Evolutionary conservation across 2,797 vertebrate species (phyloP), one percentile per base, ranked within the genome.

Genomic region (Stomatorhinus walkeri): DNA sequence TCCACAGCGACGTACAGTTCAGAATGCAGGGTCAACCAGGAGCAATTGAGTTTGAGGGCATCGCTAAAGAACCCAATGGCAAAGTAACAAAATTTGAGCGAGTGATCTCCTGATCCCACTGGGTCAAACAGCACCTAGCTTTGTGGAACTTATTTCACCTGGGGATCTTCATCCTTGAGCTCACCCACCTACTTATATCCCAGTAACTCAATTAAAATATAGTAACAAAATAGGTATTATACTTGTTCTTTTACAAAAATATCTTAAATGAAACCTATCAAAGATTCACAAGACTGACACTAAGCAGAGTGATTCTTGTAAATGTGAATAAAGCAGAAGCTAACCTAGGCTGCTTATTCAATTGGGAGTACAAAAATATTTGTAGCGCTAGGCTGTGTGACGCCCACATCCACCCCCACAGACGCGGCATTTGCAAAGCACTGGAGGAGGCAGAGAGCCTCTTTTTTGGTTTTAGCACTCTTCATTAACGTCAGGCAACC

Each of bases 391-490:
- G 32, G 86, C 40, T 10, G 9, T 51, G 49, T 40, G 32, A 86
- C 88, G 43, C 88, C 88, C 88, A 59, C 84, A 76, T 32, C 85
- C 61, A 43, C 88, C 83, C 84, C 61, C 88, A 32, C 54, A 84
- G 28, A 56, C 10, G 24, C 52, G 46, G 56, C 43, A 5, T 52
- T 89, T 46, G 24, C 51, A 36, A 36, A 68, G 83, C 40, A 4
- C 46, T 0, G 19, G n/a, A 14, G 88, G 22, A 32, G 59, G 83
- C 61, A 89, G 54, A 32, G 28, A 32, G 28, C 28, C 28, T 32
- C 64, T 6, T 32, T 72, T 68, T 49, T 48, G 64, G 83, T 36
- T 68, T 61, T 12, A 28, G 54, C 59, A 46, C 56, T 61, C 79
- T 22, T 88, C 87, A 52, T 76, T 56, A 88, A 87, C 52, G 32